Evolutionary conservation across 2,113 vertebrate species (phyloP), one percentile per base, ranked within the genome.

Genomic region (Cyanoliseus patagonus): DNA sequence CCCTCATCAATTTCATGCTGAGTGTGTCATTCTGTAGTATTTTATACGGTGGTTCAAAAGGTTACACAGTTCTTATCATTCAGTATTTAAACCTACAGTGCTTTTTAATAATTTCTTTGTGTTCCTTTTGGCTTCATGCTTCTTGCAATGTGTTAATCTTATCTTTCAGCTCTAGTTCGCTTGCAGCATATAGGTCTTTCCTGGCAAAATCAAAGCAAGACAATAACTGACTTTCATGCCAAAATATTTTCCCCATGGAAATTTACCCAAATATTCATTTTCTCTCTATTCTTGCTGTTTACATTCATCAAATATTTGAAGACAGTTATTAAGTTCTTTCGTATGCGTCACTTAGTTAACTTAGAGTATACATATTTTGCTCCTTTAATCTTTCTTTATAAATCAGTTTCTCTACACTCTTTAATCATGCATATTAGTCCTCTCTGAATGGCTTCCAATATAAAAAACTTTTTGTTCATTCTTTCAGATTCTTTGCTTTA

Each of bases 311-410:
- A 66, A 77, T 90, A 95, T 80, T 63, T 90, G 41, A 76, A 83
- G 70, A 83, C 7, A 61, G 52, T 70, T 81, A 66, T 64, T 33
- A 37, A 35, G 17, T 62, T 83, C 15, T 30, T 79, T 87, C 12
- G 33, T 88, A 85, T 55, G n/a, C 2, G 1, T 47, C 57, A 73
- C 13, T 83, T 76, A 61, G 27, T 51, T 90, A 85, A 83, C 49
- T 61, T 77, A 52, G 13, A 76, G 15, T n/a, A 49, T 41, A 42
- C 49, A 85, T 83, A 74, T 63, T 92, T 91, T 85, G 3, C 19
- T 83, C 15, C 25, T 83, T 96, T 92, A 85, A 92, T 88, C 62
- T 53, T 91, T 70, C 49, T 72, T 73, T 49, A 69, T 87, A 91
- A 96, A 94, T 91, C 46, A 91, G 2, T 85, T 76, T 86, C 73